Base-by-base conservation (phyloP, 2,888 invertebrate species). In the Leptopterna dolabrata region DNA sequence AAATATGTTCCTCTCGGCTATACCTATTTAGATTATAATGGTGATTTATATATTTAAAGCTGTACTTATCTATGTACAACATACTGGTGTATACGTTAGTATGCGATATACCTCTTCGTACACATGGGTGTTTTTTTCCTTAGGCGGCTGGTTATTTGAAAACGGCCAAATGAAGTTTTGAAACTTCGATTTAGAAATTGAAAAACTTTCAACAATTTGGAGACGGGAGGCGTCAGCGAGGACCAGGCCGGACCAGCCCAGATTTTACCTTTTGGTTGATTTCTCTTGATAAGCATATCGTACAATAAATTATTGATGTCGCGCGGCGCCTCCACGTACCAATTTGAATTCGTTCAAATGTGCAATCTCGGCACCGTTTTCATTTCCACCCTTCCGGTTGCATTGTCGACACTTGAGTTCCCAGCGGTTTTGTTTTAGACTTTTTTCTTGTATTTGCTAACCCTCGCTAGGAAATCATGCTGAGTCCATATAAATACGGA, bases 1-100 rank as follows among this genome's bases (percentile, higher is more conserved):
- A 80, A 87, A 87, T 76, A 87, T 87, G 87, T 87, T 86, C 86
- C 86, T 86, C 86, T 76, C 63, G 86, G 76, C 86, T 76, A 63
- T 78, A 86, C 55, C 76, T 86, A 78, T 78, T 86, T 86, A 86
- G 85, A 85, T 76, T 73, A 16, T 47, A 73, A 81, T 81, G 16
- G 24, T 78, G 41, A 41, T 30, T 36, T 41, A 78, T 78, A 78
- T 78, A 78, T 70, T 70, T 36, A 63, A 83, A 63, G 13, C 81
- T 83, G 70, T 83, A 83, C 83, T 55, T 83, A 83, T 83, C 83
- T 70, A 70, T 70, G 81, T 81, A 81, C 51, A 63, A 63, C 24
- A 55, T 51, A 30, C 81, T n/a, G 83, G 63, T 63, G 70, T 70
- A 41, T 83, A 63, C 83, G 83, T 70, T 70, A 70, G 83, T 83